Percentiles rank a stretch among this genome's conserved stretches.
Evolutionary conservation across 1,140 invertebrate genomes (phyloP).

Genomic region (Helicoverpa zea): DNA sequence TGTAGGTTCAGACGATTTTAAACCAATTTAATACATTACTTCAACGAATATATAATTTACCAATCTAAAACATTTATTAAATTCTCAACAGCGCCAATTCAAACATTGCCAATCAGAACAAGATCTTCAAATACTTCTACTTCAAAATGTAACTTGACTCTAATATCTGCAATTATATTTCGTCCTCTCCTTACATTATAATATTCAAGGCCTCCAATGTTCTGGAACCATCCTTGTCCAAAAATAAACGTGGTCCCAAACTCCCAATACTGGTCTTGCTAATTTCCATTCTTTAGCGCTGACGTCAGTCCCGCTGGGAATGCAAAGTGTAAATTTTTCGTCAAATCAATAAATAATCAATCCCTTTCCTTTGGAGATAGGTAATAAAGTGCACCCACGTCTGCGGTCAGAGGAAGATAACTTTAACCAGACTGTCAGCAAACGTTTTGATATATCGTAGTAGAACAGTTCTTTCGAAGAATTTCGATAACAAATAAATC

Average conservation of each 20-base stretch:
- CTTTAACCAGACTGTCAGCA: conserved; percentile 39
- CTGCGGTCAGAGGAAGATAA: conserved; percentile 47
- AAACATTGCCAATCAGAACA: no score
- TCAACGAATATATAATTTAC: no score
- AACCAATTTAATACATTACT: no score
- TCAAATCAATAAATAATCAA: conserved; percentile 51
- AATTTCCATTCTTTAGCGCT: conserved; percentile 37
- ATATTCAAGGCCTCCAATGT: neutral
- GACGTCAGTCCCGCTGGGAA: conserved; percentile 39
- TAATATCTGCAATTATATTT: neutral
- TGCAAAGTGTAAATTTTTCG: conserved; percentile 42
- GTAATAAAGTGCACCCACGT: conserved; percentile 54
- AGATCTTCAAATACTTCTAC: no score
- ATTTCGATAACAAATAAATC: conserved; percentile 42
- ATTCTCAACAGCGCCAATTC: no score
- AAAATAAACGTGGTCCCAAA: conserved; percentile 11
- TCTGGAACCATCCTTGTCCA: neutral
- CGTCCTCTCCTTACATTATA: neutral
- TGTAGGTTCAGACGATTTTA: no score
- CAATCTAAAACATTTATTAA: no score
- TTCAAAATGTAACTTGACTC: no score
- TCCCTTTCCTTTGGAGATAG: conserved; percentile 45
- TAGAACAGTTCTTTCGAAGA: conserved; percentile 12
- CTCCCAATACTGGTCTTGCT: neutral
- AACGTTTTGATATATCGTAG: conserved; percentile 38